Evolutionary conservation across 2,888 invertebrate genomes (phyloP).

Genomic region (Atrina japonica): DNA sequence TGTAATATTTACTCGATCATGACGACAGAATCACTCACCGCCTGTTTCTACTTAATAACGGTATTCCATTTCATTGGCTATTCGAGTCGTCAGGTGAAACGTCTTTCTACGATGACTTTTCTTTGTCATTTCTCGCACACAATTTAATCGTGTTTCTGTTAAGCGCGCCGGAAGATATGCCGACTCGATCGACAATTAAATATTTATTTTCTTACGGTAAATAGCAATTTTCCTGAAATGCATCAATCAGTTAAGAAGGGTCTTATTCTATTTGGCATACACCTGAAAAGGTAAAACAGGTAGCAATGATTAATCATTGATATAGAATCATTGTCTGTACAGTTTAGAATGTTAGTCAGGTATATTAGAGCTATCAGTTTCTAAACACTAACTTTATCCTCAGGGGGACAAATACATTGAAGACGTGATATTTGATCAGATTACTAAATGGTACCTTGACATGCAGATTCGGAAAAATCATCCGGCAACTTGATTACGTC

Average conservation of each 20-base stretch:
- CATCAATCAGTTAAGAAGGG: conserved; percentile 17
- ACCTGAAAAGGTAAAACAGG: conserved; percentile 9
- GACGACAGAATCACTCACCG: conserved; percentile 7
- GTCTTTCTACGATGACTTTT: conserved; percentile 6
- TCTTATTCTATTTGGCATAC: conserved; percentile 9
- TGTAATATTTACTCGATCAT: conserved; percentile 18
- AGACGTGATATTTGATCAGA: too few relatives aligned
- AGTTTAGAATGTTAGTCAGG: too few relatives aligned
- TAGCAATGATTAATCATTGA: conserved; percentile 20
- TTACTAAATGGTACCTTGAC: too few relatives aligned
- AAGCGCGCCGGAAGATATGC: conserved; percentile 36
- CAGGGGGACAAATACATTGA: too few relatives aligned
- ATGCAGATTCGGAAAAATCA: too few relatives aligned
- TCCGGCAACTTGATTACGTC: too few relatives aligned
- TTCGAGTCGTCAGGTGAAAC: not conserved
- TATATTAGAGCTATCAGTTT: too few relatives aligned
- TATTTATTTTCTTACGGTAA: conserved; percentile 50
- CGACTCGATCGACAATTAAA: conserved; percentile 42
- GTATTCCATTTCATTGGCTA: conserved; percentile 22
- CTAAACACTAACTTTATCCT: too few relatives aligned
- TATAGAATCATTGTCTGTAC: not conserved
- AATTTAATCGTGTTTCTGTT: conserved; percentile 25
- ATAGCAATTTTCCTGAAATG: conserved; percentile 32
- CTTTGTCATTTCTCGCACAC: conserved; percentile 1
- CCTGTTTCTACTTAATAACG: conserved; percentile 28